Percentiles rank a stretch among this genome's conserved stretches.
Conservation (phyloP, 1,140 invertebrate genomes). For the Calliphora vicina region DNA sequence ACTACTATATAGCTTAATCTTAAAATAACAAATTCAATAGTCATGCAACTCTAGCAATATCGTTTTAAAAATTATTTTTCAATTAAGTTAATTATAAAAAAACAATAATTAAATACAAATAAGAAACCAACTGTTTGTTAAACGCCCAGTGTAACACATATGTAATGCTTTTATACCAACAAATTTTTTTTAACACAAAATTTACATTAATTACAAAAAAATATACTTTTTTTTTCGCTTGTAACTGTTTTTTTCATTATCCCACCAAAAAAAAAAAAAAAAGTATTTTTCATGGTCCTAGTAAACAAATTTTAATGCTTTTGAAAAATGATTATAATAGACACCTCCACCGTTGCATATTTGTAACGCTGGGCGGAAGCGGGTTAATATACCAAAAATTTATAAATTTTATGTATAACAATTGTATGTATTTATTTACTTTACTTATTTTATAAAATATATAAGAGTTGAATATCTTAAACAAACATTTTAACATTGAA, state of each 20-base stretch:
- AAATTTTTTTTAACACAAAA: slow-evolving; percentile 14
- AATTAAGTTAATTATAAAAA: background rate
- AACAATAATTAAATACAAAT: background rate
- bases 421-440: background rate
- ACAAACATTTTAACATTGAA: background rate
- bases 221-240: background rate
- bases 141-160: slow-evolving; percentile 52
- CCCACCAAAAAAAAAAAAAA: background rate
- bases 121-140: slow-evolving; percentile 19
- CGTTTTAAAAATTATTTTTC: background rate
- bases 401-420: background rate
- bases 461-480: background rate
- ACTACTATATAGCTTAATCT: too few species aligned
- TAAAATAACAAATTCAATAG: too few species aligned
- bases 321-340: background rate
- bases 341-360: slow-evolving; percentile 43
- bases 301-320: background rate
- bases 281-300: background rate
- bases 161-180: slow-evolving; percentile 36
- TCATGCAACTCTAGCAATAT: background rate
- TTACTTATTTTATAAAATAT: background rate
- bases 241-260: slow-evolving; percentile 8
- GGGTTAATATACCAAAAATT: slow-evolving; percentile 42
- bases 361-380: slow-evolving; percentile 57
- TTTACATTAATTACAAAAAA: background rate